Base-by-base conservation (phyloP, 30 jellyfish, hydroid and myxozoan species). In the Turritopsis rubra region DNA sequence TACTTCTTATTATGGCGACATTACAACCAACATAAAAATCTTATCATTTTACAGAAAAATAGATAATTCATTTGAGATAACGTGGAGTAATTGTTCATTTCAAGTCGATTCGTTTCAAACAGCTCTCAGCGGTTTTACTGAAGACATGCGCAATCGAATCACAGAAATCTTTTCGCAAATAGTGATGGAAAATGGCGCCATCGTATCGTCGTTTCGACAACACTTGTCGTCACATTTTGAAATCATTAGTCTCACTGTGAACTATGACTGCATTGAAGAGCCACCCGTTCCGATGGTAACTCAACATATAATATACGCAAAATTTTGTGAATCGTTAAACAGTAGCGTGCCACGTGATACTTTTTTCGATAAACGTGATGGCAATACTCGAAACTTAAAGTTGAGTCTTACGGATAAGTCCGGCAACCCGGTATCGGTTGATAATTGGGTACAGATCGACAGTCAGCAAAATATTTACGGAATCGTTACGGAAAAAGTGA, bases 381-480 rank as follows among this genome's bases (percentile, higher is more conserved):
- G 91, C 53, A 83, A 87, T 19, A 84, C 97, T 5, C 80, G 94
- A 73, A 86, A 84, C 70, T 79, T 94, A 8, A 60, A 65, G 29
- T 72, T 94, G 1, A 82, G 76, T 13, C 54, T 94, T 87, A 66
- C 52, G 7, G 25, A 70, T 85, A 66, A 75, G 30, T 73, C 89
- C 72, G 96, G 96, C 18, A 71, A 28, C 1, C 79, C 70, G 0
- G 88, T 93, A 13, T 53, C 96, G 4, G 86, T 89, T 0, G 88
- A 85, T 81, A 92, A 89, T 66, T 93, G 99, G 99, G 92, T 93
- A 16, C 96, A 88, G 53, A 31, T 93, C 41, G 91, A 93, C 71
- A 75, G 87, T 16, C 65, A 53, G 17, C 96, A 78, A 74, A 54
- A 25, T 21, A 80, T 93, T 17, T 93, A 93, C 60, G 99, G 99